Evolutionary conservation across 1,140 invertebrate species (phyloP).

Genomic region (Musca domestica): DNA sequence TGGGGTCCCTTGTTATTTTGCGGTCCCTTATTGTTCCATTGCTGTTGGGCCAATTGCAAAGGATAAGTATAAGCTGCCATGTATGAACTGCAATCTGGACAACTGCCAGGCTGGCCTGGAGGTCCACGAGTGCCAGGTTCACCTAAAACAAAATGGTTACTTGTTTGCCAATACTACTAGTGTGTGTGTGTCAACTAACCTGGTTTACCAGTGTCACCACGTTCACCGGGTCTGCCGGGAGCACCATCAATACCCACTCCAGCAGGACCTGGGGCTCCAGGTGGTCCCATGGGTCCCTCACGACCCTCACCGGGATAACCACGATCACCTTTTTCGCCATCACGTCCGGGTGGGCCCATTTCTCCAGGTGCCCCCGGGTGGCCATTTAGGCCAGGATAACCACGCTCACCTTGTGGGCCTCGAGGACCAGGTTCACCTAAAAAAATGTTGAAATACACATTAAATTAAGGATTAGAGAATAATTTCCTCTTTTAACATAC

Average conservation of each 20-base stretch:
- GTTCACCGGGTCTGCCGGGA: conserved; percentile 26
- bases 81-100: conserved; percentile 62
- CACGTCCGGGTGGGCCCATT: conserved; percentile 59
- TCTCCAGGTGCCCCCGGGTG: conserved; percentile 60
- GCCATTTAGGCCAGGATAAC: conserved; percentile 48
- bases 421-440: conserved; percentile 33
- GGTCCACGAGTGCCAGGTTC: conserved; percentile 47
- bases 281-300: conserved; percentile 58
- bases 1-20: conserved; percentile 52
- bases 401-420: conserved; percentile 34
- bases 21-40: conserved; percentile 32
- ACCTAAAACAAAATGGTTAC: conserved; percentile 20
- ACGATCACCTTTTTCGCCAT: conserved; percentile 55
- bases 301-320: conserved; percentile 52
- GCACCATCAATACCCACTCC: conserved; percentile 64
- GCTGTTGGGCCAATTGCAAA: conserved; percentile 41
- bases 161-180: too few species aligned
- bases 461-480: neutral
- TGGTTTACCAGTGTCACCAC: conserved; percentile 19
- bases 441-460: conserved; percentile 8
- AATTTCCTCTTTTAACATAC: conserved; percentile 7
- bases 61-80: conserved; percentile 46
- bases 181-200: conserved; percentile 3
- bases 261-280: conserved; percentile 62
- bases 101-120: conserved; percentile 62